A percentile compares a stretch with the other conserved stretches of the same genome.
Conservation (phyloP, 2,113 vertebrate species). For the Loxodonta africana region DNA sequence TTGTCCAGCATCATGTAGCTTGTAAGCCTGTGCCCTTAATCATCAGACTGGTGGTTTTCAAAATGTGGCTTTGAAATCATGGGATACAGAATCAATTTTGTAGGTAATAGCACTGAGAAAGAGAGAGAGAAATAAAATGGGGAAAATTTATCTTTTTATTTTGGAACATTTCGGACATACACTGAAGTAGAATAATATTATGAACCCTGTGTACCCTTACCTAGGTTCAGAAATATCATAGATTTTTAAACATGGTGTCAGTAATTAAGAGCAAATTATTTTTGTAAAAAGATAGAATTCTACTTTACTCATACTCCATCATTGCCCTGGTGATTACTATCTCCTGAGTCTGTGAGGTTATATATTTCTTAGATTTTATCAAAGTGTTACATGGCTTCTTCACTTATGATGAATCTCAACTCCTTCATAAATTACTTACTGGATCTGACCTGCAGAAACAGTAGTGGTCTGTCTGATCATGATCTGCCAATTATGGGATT, state of each 20-base stretch:
- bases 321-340: not conserved
- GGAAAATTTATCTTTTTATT: conserved; percentile 7
- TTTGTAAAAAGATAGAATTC: conserved; percentile 23
- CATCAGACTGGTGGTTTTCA: conserved; percentile 23
- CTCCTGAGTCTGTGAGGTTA: not conserved
- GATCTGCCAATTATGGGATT: conserved; percentile 28
- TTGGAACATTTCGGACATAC: not conserved
- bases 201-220: not conserved
- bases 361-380: not conserved
- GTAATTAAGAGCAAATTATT: conserved; percentile 36
- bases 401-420: conserved; percentile 8
- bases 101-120: not conserved
- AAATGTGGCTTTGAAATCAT: not conserved
- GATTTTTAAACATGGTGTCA: not conserved
- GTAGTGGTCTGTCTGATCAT: not conserved
- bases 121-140: not conserved
- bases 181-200: not conserved
- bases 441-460: conserved; percentile 14
- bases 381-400: not conserved
- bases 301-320: not conserved
- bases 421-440: not conserved
- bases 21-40: not conserved
- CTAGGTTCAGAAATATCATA: not conserved
- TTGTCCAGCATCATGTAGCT: not conserved
- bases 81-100: not conserved